These are phyloP conservation scores for Girardia tigrina DNA, from an alignment of 2,888 invertebrate genomes.

Conservation along the genomic window DNA sequence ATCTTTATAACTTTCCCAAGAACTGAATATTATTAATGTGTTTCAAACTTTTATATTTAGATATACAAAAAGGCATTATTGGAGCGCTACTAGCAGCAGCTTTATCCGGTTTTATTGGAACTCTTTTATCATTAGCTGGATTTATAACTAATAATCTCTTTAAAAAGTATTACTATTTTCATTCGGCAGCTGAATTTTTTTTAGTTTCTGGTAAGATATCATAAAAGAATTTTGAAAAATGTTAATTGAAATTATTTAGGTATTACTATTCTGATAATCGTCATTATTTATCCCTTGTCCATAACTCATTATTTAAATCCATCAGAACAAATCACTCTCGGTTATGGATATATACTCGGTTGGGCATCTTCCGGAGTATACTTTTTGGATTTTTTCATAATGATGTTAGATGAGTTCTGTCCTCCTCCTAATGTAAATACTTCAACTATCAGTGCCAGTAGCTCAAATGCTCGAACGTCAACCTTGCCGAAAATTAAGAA, in stretches of 20 bases:
- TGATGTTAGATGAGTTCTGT: constrained; percentile 9
- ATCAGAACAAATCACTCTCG: neutral
- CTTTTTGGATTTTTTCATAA: neutral
- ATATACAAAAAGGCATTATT: neutral
- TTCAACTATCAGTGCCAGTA: neutral
- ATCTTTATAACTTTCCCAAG: too few relatives aligned
- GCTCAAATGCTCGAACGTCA: neutral
- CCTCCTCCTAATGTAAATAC: neutral
- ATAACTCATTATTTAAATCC: constrained; percentile 6
- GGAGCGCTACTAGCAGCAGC: neutral
- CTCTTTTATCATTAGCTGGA: neutral
- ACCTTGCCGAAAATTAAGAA: neutral
- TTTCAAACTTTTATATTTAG: neutral
- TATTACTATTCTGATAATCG: neutral
- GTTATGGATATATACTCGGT: neutral
- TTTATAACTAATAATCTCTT: neutral
- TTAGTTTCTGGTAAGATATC: neutral
- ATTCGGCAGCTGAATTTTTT: constrained; percentile 6
- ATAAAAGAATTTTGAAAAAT: neutral
- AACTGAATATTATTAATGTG: neutral
- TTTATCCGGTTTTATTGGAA: neutral
- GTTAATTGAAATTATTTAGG: neutral
- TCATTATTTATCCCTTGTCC: neutral
- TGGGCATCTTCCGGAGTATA: neutral
- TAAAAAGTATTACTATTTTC: constrained; percentile 14